Base-by-base conservation (phyloP, 64 coral and sea anemone genomes). In the Hydrozoanthus tunicans region DNA sequence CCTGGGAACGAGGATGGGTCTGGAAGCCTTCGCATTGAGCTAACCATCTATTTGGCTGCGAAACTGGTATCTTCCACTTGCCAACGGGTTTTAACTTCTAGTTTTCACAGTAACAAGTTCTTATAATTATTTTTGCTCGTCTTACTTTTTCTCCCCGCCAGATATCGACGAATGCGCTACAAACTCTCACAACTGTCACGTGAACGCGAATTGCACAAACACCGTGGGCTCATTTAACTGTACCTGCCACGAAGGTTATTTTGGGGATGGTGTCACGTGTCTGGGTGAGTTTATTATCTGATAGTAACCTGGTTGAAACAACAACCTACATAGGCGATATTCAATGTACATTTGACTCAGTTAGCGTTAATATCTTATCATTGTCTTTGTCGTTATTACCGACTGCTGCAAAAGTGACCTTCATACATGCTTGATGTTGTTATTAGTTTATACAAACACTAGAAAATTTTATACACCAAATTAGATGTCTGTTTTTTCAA, bases 171-270 rank as follows among this genome's bases (percentile, higher is more conserved):
- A 85, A 4, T 85, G 82, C 23, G 4, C 51, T 7, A 69, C 82
- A 27, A 70, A 69, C 52, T 23, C 64, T 10, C 82, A 85, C 82
- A 85, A 64, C 11, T 85, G 82, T 64, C 51, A 57, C 20, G 52
- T 11, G 53, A 43, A 85, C 26, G 82, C 64, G 15, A 85, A 85
- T 64, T 85, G 82, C 24, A 85, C 82, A 52, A 85, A 85, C 53
- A 85, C 3, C 51, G 82, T 8, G 51, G 82, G 82, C 64, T 85
- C 82, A 57, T 85, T 70, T 17, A 85, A 85, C 82, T 85, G 82
- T 54, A 85, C 63, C 4, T 85, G 82, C 13, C 63, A 56, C 11
- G 63, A 13, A 53, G 64, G 64, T 53, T 85, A 85, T 53, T 10
- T 20, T 0, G 82, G 82, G 70, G 54, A 85, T 85, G 82, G 82